Conservation (phyloP, 2,888 invertebrate species). For the Nesidiocoris tenuis region DNA sequence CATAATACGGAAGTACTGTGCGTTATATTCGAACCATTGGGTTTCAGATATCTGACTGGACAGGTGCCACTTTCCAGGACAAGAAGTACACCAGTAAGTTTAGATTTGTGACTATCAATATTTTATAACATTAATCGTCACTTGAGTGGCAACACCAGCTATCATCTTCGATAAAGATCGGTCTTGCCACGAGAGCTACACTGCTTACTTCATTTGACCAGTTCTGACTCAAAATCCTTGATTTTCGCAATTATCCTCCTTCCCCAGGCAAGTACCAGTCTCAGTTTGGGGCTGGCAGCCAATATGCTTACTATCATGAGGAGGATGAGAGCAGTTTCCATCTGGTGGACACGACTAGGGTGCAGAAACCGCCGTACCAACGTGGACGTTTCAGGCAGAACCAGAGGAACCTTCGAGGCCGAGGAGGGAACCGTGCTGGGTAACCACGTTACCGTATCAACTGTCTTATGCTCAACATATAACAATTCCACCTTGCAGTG, state of each 20-base stretch:
- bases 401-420: slow-evolving; percentile 70
- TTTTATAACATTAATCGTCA: no score
- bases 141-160: no score
- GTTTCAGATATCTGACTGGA: slow-evolving; percentile 88
- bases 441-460: no score
- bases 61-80: slow-evolving; percentile 86
- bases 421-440: slow-evolving; percentile 65
- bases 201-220: no score
- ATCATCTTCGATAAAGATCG: no score
- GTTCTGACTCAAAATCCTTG: no score
- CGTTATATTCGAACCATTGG: no score
- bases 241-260: not conserved
- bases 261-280: slow-evolving; percentile 81
- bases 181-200: no score
- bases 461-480: no score
- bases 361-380: slow-evolving; percentile 89
- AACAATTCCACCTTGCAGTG: no score
- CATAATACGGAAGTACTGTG: slow-evolving; percentile 33
- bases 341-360: slow-evolving; percentile 89
- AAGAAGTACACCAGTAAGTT: slow-evolving; percentile 86
- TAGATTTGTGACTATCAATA: not conserved
- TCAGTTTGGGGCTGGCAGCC: slow-evolving; percentile 90
- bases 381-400: slow-evolving; percentile 84
- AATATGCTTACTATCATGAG: slow-evolving; percentile 98
- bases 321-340: slow-evolving; percentile 99